Evolutionary conservation across 2,797 vertebrate genomes (phyloP).

Genomic region (Sphenodon punctatus): DNA sequence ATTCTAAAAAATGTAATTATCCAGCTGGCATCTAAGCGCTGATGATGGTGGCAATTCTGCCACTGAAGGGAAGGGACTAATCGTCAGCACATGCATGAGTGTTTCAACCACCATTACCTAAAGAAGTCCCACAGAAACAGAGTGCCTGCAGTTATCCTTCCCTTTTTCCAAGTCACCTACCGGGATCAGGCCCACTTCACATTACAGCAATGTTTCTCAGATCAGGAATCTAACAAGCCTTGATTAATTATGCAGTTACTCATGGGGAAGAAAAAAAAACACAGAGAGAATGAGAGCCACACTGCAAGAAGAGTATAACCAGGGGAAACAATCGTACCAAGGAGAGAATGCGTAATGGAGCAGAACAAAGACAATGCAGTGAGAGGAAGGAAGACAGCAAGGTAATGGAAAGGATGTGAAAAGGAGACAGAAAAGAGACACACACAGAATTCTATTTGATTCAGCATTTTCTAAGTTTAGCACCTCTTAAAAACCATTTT

Average conservation of each 20-base stretch:
- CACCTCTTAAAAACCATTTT: background rate
- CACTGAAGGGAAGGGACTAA: too few species aligned
- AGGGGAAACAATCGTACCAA: background rate
- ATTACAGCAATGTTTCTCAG: background rate
- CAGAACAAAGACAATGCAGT: background rate
- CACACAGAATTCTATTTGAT: background rate
- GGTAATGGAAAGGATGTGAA: background rate
- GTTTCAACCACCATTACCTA: too few species aligned
- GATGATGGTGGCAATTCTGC: too few species aligned
- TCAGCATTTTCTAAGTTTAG: constrained; percentile 21
- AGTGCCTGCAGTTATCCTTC: too few species aligned
- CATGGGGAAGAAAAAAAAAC: background rate
- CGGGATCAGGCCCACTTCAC: background rate
- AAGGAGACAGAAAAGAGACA: background rate
- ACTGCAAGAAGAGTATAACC: background rate
- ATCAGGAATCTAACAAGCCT: constrained; percentile 20
- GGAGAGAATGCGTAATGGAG: background rate
- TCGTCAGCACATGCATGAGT: too few species aligned
- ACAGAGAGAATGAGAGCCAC: rapidly evolving
- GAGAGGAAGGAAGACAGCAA: background rate
- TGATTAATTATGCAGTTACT: background rate
- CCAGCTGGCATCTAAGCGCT: too few species aligned
- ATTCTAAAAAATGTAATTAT: too few species aligned
- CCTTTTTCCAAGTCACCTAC: background rate
- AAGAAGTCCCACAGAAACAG: too few species aligned